Conservation (phyloP, 37 sponge, comb jelly and placozoan genomes). For the Beroe ovata region DNA sequence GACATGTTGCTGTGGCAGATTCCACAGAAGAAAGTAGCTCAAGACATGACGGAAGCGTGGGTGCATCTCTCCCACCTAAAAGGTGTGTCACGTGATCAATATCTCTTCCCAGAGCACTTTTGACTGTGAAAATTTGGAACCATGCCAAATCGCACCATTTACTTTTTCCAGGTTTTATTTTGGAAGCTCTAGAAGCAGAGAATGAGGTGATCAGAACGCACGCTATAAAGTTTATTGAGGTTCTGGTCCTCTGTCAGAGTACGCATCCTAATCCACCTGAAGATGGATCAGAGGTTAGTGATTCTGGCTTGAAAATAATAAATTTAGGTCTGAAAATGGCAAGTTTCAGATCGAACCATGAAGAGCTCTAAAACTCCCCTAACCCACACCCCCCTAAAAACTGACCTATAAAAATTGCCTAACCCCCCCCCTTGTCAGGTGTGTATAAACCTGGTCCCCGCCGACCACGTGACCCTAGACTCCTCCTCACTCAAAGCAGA, state of each 20-base stretch:
- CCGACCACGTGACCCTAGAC: conserved; percentile 29
- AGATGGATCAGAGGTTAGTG: conserved; percentile 38
- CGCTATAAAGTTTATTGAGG: conserved; percentile 65
- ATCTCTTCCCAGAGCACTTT: no score
- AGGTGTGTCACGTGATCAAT: no score
- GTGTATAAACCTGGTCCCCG: conserved; percentile 18
- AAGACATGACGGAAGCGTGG: conserved; percentile 56
- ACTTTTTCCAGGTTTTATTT: not conserved
- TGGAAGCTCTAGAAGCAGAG: conserved; percentile 59
- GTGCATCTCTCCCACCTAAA: conserved; percentile 29
- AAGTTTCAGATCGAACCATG: no score
- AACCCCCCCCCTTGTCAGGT: no score
- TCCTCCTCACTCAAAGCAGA: not conserved
- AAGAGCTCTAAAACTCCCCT: no score
- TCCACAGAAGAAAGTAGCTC: conserved; percentile 21
- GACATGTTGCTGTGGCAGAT: conserved; percentile 40
- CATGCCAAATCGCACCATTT: no score
- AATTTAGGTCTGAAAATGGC: not conserved
- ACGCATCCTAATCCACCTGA: conserved; percentile 25
- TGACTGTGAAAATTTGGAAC: no score
- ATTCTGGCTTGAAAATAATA: not conserved
- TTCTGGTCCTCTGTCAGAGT: conserved; percentile 66
- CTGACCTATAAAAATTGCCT: no score
- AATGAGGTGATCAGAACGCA: conserved; percentile 33
- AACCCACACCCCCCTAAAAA: no score